Base-by-base conservation (phyloP, 2,113 vertebrate genomes). In the Phrynosoma platyrhinos region DNA sequence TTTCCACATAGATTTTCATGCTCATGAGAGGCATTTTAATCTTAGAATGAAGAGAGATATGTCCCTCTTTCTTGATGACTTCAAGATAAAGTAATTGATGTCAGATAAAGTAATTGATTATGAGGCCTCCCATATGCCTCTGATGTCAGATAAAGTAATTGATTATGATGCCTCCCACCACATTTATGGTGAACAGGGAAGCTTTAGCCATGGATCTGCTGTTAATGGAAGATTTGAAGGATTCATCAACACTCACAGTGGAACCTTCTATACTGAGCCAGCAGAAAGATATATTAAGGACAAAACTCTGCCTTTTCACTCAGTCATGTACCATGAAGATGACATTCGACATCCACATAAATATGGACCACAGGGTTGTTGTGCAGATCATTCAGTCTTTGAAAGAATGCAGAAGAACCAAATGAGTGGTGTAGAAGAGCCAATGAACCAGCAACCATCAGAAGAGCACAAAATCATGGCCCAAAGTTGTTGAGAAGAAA, bases 251-350 rank as follows among this genome's bases (percentile, higher is more conserved):
- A 99, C 98, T 84, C 97, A 96, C 81, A 96, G 97, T 90, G 99
- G 99, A 85, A 98, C 97, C 9, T 99, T 98, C 95, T 99, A 99
- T 82, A 95, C 99, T 89, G 99, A 99, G 91, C 99, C 98, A 85
- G 97, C 98, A 21, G 98, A 99, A 94, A 97, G 99, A 96, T 99
- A 99, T 92, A 96, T 99, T 83, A 96, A 97, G 95, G 97, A 97
- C 90, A 95, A 93, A 92, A 94, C 94, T 30, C 94, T 97, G 7
- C 96, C 98, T 7, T 99, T 98, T 95, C 99, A 99, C 91, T 99
- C 99, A 23, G 96, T 99, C 95, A 99, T 99, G 93, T 99, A 99
- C 96, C 99, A 99, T 58, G 99, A 99, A 95, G 97, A 98, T 92
- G 98, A 99, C 95, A 98, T 99, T 82, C 92, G 99, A 93, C 99